Evolutionary conservation across 92 coral and sea anemone species (phyloP).

Genomic region (Scolanthus callimorphus): DNA sequence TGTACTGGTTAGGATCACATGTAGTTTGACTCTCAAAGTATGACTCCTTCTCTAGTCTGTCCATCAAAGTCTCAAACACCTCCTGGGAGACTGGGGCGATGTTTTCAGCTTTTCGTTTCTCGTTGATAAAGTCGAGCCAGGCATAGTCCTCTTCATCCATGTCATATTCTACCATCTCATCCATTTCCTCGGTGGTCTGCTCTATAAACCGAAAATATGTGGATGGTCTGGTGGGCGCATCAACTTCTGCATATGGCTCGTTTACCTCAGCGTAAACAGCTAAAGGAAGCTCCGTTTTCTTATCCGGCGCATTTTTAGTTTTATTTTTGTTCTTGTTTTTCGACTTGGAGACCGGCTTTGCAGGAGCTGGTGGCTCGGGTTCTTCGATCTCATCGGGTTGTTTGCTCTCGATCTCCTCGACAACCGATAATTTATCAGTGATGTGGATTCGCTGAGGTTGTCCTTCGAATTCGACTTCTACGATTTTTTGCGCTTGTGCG

Average conservation of each 20-base stretch:
- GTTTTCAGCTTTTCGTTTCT: conserved; percentile 82
- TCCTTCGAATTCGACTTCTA: conserved; percentile 96
- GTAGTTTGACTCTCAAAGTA: conserved; percentile 97
- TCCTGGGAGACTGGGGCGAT: conserved; percentile 99
- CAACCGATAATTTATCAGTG: conserved; percentile 66
- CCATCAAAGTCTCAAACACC: conserved; percentile 96
- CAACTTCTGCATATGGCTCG: conserved; percentile 65
- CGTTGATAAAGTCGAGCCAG: conserved; percentile 91
- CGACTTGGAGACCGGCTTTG: conserved; percentile 77
- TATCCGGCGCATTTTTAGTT: conserved; percentile 50
- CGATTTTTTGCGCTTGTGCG: conserved; percentile 98
- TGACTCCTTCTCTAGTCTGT: conserved; percentile 93
- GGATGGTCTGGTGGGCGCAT: conserved; percentile 92
- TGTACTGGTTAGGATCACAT: conserved; percentile 98
- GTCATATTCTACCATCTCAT: conserved; percentile 96
- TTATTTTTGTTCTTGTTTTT: conserved; percentile 77
- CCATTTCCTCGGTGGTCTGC: conserved; percentile 95
- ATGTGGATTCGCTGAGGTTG: conserved; percentile 86
- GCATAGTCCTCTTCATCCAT: conserved; percentile 97
- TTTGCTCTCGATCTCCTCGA: conserved; percentile 60
- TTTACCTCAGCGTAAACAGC: conserved; percentile 50
- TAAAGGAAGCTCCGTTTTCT: conserved; percentile 57
- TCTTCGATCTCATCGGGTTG: conserved; percentile 56
- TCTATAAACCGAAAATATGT: conserved; percentile 98
- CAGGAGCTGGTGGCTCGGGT: conserved; percentile 50